These are phyloP conservation scores for Zhuqinia jingwanae DNA, from an alignment of 2,888 invertebrate genomes.

Conservation along the genomic window DNA sequence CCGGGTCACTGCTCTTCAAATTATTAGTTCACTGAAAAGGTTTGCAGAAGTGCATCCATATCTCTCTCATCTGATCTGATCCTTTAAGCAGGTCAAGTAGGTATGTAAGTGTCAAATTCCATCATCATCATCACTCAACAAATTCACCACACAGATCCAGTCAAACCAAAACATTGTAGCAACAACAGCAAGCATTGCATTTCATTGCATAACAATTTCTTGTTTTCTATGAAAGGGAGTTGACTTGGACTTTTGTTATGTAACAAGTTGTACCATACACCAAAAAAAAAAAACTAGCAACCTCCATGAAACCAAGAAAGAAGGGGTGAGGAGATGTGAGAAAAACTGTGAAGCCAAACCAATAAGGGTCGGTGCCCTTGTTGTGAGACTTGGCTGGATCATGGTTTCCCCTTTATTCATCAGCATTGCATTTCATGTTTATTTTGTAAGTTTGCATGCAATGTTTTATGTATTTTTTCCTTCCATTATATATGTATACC, in stretches of 20 bases:
- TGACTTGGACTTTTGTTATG: too few species aligned
- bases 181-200: not conserved
- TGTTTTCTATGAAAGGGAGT: not conserved
- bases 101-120: conserved; percentile 42
- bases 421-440: not conserved
- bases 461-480: not conserved
- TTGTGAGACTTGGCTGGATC: not conserved
- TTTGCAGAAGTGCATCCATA: not conserved
- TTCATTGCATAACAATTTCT: not conserved
- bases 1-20: conserved; percentile 54
- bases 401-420: not conserved
- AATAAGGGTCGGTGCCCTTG: conserved; percentile 57
- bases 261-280: conserved; percentile 30
- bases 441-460: conserved; percentile 31
- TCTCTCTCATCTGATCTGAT: not conserved
- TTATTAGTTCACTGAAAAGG: conserved; percentile 31
- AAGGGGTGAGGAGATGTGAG: conserved; percentile 29
- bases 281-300: not conserved
- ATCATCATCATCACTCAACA: not conserved
- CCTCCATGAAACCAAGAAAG: conserved; percentile 30
- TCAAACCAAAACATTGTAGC: conserved; percentile 29
- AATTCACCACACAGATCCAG: conserved; percentile 6
- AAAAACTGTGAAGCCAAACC: not conserved
- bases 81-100: conserved; percentile 44
- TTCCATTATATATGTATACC: not conserved